Evolutionary conservation across 2,888 invertebrate genomes (phyloP).

Genomic region (Liopterus haemorrhoidalis): DNA sequence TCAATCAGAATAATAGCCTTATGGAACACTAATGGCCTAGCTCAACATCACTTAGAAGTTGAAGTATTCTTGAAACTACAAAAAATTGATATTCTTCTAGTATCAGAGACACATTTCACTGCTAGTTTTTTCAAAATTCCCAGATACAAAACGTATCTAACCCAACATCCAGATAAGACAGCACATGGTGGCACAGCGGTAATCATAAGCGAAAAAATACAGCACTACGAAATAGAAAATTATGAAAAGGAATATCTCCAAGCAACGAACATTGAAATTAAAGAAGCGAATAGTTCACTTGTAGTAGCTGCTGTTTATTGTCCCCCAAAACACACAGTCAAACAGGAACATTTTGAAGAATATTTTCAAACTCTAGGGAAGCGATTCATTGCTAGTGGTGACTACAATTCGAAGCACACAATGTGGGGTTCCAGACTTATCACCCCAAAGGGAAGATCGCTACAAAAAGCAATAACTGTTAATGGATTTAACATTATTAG

Average conservation of each 20-base stretch:
- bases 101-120: neutral
- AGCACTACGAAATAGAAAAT: too few relatives aligned
- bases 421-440: neutral
- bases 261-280: conserved; percentile 6
- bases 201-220: too few relatives aligned
- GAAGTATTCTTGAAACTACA: too few relatives aligned
- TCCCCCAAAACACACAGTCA: conserved; percentile 15
- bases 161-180: conserved; percentile 1
- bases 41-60: too few relatives aligned
- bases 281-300: conserved; percentile 3
- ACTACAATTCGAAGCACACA: conserved; percentile 3
- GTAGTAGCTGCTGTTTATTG: conserved; percentile 10
- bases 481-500: neutral
- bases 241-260: conserved; percentile 6
- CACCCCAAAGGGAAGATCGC: neutral
- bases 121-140: too few relatives aligned
- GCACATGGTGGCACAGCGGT: neutral
- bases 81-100: conserved; percentile 3
- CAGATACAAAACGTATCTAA: neutral
- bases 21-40: too few relatives aligned
- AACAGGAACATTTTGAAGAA: conserved; percentile 13
- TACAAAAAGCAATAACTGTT: conserved; percentile 1
- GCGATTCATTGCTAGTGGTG: too few relatives aligned
- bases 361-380: conserved; percentile 14
- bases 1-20: too few relatives aligned